These are phyloP conservation scores for Chloroclysta siterata DNA, from an alignment of 2,888 invertebrate species.

Conservation along the genomic window DNA sequence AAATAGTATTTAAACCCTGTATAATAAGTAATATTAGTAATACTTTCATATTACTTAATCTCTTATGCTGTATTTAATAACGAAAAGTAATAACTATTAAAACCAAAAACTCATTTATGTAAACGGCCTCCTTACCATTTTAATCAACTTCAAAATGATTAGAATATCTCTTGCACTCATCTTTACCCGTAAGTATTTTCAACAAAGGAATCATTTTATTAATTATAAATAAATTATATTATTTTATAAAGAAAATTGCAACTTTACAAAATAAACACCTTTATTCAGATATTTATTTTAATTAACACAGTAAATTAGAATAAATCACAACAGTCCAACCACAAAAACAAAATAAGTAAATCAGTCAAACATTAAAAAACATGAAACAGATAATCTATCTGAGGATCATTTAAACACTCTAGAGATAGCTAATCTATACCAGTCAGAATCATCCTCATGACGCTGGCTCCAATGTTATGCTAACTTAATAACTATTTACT, in stretches of 20 bases:
- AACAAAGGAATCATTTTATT: background rate
- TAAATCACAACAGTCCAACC: too few species aligned
- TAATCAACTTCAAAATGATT: constrained; percentile 17
- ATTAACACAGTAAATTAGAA: too few species aligned
- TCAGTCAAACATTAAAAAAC: too few species aligned
- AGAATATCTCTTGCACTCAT: constrained; percentile 6
- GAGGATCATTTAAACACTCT: too few species aligned
- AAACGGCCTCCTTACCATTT: background rate
- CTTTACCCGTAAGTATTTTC: constrained; percentile 10
- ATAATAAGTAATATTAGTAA: background rate
- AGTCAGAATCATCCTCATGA: too few species aligned
- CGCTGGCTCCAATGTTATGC: too few species aligned
- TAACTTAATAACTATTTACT: too few species aligned
- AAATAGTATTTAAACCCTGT: background rate
- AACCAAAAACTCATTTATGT: constrained; percentile 10
- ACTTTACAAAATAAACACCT: too few species aligned
- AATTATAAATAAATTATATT: constrained; percentile 1
- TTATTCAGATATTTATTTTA: too few species aligned
- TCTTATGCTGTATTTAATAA: background rate
- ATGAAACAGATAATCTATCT: too few species aligned
- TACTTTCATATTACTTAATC: background rate
- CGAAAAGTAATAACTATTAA: constrained; percentile 15
- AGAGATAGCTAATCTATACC: too few species aligned
- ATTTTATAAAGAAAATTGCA: background rate
- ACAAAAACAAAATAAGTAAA: too few species aligned